A percentile compares a stretch with the other conserved stretches of the same genome.
Conservation (phyloP, 1,140 invertebrate genomes). For the Drosophila truncata region DNA sequence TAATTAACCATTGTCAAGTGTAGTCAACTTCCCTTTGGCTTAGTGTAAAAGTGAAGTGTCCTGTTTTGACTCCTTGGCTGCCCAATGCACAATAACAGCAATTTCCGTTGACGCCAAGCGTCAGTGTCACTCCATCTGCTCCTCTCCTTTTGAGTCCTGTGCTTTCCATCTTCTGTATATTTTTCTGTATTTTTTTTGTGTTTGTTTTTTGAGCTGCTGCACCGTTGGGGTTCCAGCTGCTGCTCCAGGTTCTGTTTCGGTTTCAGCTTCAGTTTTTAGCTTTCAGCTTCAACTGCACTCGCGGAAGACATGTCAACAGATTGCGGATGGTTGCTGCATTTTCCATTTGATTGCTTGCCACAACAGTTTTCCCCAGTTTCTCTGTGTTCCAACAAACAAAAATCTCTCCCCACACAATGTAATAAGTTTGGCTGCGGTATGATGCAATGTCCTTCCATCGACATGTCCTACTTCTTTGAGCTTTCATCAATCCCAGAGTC, state of each 20-base stretch:
- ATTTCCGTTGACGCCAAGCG: constrained; percentile 67
- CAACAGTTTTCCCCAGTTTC: constrained; percentile 24
- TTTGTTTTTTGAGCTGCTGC: constrained; percentile 21
- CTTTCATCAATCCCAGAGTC: constrained; percentile 71
- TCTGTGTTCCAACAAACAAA: constrained; percentile 6
- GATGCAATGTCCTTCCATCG: constrained; percentile 38
- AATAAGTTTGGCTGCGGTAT: constrained; percentile 44
- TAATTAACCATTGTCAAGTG: background rate
- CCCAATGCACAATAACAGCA: constrained; percentile 64
- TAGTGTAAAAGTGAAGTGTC: constrained; percentile 14
- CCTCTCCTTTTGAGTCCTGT: constrained; percentile 17
- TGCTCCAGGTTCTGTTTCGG: constrained; percentile 8
- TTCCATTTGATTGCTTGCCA: constrained; percentile 76
- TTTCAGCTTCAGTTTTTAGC: constrained; percentile 19
- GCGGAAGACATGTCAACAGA: constrained; percentile 41
- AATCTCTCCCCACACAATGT: constrained; percentile 29
- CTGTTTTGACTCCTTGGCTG: constrained; percentile 30
- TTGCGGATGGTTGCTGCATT: constrained; percentile 68
- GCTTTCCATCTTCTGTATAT: constrained; percentile 4
- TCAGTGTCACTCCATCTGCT: constrained; percentile 42
- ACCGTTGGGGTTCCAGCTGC: constrained; percentile 17
- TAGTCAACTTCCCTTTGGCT: background rate
- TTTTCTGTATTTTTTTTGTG: constrained; percentile 5
- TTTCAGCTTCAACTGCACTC: constrained; percentile 70
- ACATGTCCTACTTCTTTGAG: constrained; percentile 44